These are phyloP conservation scores for Theonella swinhoei DNA, from an alignment of 37 sponge, comb jelly and placozoan genomes.

Conservation along the genomic window DNA sequence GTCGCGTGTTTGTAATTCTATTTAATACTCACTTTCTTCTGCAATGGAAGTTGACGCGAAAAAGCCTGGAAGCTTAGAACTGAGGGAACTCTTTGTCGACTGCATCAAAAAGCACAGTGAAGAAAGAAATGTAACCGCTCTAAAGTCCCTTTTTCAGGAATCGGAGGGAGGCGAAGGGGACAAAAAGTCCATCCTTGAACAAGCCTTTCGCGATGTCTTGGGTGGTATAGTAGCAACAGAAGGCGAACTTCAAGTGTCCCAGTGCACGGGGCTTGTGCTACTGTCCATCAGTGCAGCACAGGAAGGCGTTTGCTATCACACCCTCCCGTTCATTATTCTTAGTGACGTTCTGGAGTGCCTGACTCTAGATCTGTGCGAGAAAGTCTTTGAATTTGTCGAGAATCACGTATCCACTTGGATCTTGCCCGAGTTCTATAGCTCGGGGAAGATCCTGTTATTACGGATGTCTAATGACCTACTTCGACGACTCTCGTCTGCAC, in stretches of 20 bases:
- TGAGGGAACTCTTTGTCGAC: conserved; percentile 27
- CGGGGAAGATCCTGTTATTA: conserved; percentile 84
- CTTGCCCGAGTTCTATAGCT: conserved; percentile 69
- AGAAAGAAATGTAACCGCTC: conserved; percentile 2
- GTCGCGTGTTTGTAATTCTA: not conserved
- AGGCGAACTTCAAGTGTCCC: not conserved
- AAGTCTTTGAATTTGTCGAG: conserved; percentile 82
- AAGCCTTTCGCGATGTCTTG: conserved; percentile 84
- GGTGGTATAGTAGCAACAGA: conserved; percentile 21
- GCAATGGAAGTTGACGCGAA: not conserved
- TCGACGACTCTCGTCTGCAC: conserved; percentile 84
- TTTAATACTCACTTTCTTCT: not conserved
- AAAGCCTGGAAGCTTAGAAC: conserved; percentile 27
- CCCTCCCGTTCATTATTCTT: conserved; percentile 91
- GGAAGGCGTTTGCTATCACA: conserved; percentile 47
- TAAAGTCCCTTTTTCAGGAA: conserved; percentile 32
- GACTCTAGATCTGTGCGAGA: conserved; percentile 81
- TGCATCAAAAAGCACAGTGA: conserved; percentile 21
- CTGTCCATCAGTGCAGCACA: conserved; percentile 54
- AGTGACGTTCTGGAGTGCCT: conserved; percentile 86
- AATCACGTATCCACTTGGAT: conserved; percentile 67
- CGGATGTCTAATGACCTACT: conserved; percentile 96
- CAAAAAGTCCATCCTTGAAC: conserved; percentile 83
- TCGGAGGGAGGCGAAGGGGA: conserved; percentile 56
- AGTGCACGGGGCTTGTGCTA: conserved; percentile 34